Evolutionary conservation across 2,888 invertebrate genomes (phyloP).

Genomic region (Diogma glabrata): DNA sequence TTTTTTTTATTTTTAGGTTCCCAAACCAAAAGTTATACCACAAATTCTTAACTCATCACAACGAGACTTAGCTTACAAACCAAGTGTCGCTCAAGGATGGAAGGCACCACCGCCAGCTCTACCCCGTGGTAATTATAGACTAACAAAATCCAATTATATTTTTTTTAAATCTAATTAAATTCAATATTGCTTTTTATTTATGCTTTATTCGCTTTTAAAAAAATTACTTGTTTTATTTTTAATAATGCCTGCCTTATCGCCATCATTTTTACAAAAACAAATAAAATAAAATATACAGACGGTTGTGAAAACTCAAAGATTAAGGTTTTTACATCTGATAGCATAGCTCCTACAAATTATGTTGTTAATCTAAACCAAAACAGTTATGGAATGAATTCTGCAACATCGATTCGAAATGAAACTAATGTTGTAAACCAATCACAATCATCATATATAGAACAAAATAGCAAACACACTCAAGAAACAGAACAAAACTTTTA

Average conservation of each 20-base stretch:
- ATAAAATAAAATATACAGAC: too few relatives aligned
- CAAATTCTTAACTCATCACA: neutral
- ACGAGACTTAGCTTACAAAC: constrained; percentile 34
- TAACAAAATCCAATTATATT: neutral
- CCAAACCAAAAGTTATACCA: neutral
- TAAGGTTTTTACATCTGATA: too few relatives aligned
- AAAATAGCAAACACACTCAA: too few relatives aligned
- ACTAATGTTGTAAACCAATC: too few relatives aligned
- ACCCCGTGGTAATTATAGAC: constrained; percentile 29
- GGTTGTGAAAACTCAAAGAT: too few relatives aligned
- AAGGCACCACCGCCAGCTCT: constrained; percentile 31
- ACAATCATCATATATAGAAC: too few relatives aligned
- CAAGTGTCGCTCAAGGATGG: constrained; percentile 36
- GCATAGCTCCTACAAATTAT: too few relatives aligned
- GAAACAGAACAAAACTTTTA: too few relatives aligned
- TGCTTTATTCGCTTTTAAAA: neutral
- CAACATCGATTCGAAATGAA: too few relatives aligned
- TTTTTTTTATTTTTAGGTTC: neutral
- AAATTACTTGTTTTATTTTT: neutral
- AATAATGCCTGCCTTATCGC: neutral
- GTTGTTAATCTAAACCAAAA: too few relatives aligned
- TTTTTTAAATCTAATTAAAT: constrained; percentile 3
- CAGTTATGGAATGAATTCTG: too few relatives aligned
- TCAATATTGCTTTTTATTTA: constrained; percentile 1
- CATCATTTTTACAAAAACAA: constrained; percentile 4